phyloP scores from a whole-genome alignment of 2,888 invertebrate species.

The Argyra leucocephala region DNA sequence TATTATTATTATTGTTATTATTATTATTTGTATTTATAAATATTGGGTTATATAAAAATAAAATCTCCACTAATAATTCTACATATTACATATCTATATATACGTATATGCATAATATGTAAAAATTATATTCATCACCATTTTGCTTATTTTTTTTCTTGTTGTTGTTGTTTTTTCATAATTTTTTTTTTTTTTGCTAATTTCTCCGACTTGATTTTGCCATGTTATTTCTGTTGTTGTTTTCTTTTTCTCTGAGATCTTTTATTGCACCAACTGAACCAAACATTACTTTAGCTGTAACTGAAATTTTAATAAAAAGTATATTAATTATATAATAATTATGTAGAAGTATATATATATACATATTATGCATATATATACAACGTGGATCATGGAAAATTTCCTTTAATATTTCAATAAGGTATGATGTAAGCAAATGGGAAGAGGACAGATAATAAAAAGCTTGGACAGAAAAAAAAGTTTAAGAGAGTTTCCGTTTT shows the following conservation, averaged over 20 bases:
- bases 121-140: constrained; percentile 7
- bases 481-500: too few relatives aligned
- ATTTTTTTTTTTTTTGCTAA: constrained; percentile 25
- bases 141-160: background rate
- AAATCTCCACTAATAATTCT: background rate
- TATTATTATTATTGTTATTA: background rate
- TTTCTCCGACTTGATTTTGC: constrained; percentile 40
- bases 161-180: background rate
- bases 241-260: constrained; percentile 62
- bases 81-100: background rate
- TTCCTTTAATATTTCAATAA: too few relatives aligned
- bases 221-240: constrained; percentile 51
- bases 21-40: background rate
- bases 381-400: too few relatives aligned
- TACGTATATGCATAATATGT: background rate
- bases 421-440: too few relatives aligned
- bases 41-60: background rate
- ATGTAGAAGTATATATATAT: too few relatives aligned
- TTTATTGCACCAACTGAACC: constrained; percentile 64
- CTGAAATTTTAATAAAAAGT: constrained; percentile 46
- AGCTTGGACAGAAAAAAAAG: too few relatives aligned
- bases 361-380: too few relatives aligned
- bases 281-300: constrained; percentile 65
- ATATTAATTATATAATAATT: too few relatives aligned
- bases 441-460: too few relatives aligned